Conservation (phyloP, 2,113 vertebrate species). For the Dendropsophus ebraccatus region DNA sequence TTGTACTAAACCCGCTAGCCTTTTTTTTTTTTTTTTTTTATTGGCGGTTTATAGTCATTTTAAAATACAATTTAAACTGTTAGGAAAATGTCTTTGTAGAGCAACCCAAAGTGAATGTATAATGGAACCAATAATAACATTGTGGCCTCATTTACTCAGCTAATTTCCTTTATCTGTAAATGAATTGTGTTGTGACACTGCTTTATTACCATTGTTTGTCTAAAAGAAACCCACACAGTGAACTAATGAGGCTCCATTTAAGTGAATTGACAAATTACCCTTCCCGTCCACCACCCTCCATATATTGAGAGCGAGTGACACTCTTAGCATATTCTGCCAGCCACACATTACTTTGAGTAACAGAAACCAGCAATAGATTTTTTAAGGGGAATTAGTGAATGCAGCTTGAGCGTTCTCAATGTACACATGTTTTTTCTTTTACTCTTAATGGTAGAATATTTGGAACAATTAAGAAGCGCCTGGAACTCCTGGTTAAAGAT, state of each 20-base stretch:
- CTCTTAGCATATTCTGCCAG: constrained; percentile 28
- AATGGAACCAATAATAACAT: not conserved
- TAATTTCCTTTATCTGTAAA: constrained; percentile 23
- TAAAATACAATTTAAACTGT: not conserved
- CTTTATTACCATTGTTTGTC: constrained; percentile 31
- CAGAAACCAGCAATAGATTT: constrained; percentile 45
- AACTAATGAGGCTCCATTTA: constrained; percentile 39
- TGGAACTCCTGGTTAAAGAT: constrained; percentile 49
- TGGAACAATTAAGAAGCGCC: constrained; percentile 44
- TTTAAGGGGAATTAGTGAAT: constrained; percentile 21
- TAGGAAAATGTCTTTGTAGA: not conserved
- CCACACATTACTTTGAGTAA: constrained; percentile 23
- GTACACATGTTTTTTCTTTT: constrained; percentile 44
- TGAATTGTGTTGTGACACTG: constrained; percentile 22
- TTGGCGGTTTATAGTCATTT: not conserved
- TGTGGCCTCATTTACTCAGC: not conserved
- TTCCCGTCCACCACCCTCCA: not conserved
- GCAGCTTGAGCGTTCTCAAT: constrained; percentile 23
- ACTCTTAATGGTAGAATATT: constrained; percentile 35
- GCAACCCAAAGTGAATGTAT: not conserved
- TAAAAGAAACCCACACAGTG: constrained; percentile 17
- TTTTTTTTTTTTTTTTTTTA: not conserved
- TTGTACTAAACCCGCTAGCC: not conserved
- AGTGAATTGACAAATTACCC: constrained; percentile 37
- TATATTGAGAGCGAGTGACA: constrained; percentile 24